A percentile compares a stretch with the other conserved stretches of the same genome.
Conservation (phyloP, 2,888 invertebrate species). For the Strigamia maritima region DNA sequence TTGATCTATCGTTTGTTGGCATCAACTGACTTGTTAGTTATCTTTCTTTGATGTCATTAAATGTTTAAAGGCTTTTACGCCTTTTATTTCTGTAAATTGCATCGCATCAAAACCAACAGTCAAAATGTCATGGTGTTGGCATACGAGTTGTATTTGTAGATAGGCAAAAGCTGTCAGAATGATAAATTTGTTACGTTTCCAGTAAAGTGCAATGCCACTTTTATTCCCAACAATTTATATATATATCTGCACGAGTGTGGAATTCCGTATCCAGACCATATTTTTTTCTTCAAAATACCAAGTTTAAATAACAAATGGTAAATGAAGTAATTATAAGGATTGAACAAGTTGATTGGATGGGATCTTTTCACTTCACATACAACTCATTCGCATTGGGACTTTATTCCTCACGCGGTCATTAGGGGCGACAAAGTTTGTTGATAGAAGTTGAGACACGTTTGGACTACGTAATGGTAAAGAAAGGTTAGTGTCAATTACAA, state of each 20-base stretch:
- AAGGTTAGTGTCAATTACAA: background rate
- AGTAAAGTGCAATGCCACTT: slow-evolving; percentile 21
- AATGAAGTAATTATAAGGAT: slow-evolving; percentile 3
- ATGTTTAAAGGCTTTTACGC: background rate
- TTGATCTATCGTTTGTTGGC: background rate
- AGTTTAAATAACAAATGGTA: background rate
- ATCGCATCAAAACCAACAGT: background rate
- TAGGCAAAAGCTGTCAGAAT: slow-evolving; percentile 16
- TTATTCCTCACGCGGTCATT: background rate
- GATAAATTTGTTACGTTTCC: slow-evolving; percentile 7
- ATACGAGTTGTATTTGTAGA: background rate
- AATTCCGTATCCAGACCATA: background rate
- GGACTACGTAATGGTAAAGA: background rate
- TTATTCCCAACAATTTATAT: slow-evolving; percentile 9
- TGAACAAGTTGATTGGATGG: slow-evolving; percentile 10
- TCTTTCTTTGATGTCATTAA: background rate
- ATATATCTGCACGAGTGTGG: background rate
- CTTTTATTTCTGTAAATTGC: slow-evolving; percentile 12
- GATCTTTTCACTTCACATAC: background rate
- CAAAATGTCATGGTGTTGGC: background rate
- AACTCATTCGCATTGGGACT: background rate
- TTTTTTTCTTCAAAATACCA: background rate
- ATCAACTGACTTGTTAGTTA: background rate
- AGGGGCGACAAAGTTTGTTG: background rate
- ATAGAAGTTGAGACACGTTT: background rate